A percentile compares a stretch with the other conserved stretches of the same genome.
phyloP scores from a whole-genome alignment of 2,113 vertebrate genomes.

The Scytalopus superciliaris region DNA sequence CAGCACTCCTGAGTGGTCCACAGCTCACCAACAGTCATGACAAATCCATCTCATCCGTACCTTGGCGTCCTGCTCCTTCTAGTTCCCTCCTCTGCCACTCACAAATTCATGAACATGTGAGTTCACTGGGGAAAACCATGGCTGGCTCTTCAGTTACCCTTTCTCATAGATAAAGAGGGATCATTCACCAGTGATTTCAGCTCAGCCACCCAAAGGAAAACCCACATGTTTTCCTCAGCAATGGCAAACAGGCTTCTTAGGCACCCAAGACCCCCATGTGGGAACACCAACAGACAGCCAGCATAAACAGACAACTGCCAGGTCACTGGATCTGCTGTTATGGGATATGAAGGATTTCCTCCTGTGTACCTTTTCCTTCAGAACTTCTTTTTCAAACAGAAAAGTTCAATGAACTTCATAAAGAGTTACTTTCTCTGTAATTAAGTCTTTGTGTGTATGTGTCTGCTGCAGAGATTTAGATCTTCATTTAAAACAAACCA shows the following conservation, averaged over 20 bases:
- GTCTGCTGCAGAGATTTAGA: background rate
- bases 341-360: background rate
- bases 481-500: background rate
- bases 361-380: background rate
- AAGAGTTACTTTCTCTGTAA: background rate
- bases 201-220: background rate
- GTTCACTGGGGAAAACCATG: rapidly evolving
- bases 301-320: background rate
- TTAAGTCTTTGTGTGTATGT: background rate
- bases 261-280: background rate
- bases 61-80: background rate
- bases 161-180: background rate
- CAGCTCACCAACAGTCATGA: background rate
- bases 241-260: background rate
- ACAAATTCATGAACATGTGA: background rate
- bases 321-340: background rate
- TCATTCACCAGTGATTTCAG: background rate
- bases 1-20: background rate
- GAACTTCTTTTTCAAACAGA: background rate
- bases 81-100: background rate
- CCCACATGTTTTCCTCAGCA: background rate
- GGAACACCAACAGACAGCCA: background rate
- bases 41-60: background rate
- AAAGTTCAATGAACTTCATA: background rate
- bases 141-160: background rate